Percentiles rank a stretch among this genome's conserved stretches.
These are phyloP conservation scores for Gymnodraco acuticeps DNA, from an alignment of 2,797 vertebrate species.

Conservation along the genomic window DNA sequence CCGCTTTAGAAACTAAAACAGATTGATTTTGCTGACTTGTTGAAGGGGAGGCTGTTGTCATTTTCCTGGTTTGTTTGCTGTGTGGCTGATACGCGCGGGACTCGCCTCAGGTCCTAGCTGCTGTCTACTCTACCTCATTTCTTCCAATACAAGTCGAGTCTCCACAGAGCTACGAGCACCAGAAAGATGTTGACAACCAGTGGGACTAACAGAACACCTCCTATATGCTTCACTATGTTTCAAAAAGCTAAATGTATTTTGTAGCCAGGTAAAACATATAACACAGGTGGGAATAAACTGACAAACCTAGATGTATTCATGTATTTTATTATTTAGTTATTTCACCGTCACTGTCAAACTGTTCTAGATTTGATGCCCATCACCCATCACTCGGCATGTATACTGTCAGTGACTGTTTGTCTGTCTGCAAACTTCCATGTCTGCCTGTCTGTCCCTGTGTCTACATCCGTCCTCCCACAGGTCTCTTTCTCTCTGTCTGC, in stretches of 20 bases:
- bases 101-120: conserved; percentile 53
- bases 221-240: conserved; percentile 23
- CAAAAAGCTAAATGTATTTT: too few relatives aligned
- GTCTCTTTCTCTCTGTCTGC: conserved; percentile 53
- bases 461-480: conserved; percentile 59
- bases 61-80: conserved; percentile 67
- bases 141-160: conserved; percentile 49
- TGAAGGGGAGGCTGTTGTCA: conserved; percentile 44
- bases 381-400: conserved; percentile 33
- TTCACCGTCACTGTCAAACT: conserved; percentile 47
- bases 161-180: conserved; percentile 35
- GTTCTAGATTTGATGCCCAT: conserved; percentile 45
- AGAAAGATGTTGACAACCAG: conserved; percentile 43
- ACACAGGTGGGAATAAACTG: too few relatives aligned
- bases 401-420: conserved; percentile 47
- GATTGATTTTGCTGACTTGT: conserved; percentile 62
- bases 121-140: conserved; percentile 53
- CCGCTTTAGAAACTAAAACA: conserved; percentile 41
- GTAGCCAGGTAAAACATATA: too few relatives aligned
- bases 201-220: conserved; percentile 34
- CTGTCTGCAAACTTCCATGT: conserved; percentile 58
- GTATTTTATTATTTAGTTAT: too few relatives aligned
- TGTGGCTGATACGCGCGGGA: conserved; percentile 46
- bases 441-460: conserved; percentile 57
- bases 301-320: too few relatives aligned